Conservation (phyloP, 1,140 invertebrate species). For the Sitobion miscanthi region DNA sequence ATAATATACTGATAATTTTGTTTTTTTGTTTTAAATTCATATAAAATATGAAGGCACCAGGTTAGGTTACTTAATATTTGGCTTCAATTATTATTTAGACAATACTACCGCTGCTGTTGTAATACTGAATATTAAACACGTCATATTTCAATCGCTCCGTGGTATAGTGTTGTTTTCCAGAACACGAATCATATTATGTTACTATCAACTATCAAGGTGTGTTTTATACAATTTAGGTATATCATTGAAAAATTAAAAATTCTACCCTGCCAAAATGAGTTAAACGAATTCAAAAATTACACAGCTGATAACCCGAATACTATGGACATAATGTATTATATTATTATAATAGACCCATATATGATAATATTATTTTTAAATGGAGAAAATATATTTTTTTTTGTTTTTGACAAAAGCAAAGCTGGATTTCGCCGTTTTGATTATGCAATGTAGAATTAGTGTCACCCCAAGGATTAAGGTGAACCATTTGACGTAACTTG, state of each 20-base stretch:
- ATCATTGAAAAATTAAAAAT: no score
- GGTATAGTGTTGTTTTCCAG: neutral
- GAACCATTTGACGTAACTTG: neutral
- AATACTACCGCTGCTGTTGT: no score
- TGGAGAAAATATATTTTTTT: neutral
- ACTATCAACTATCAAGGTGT: no score
- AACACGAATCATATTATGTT: neutral
- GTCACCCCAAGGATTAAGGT: neutral
- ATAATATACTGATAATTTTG: neutral
- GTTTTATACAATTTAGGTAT: neutral
- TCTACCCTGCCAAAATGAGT: neutral
- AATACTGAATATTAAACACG: neutral
- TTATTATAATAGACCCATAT: neutral
- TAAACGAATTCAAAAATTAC: neutral
- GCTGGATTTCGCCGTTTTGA: neutral
- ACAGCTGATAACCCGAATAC: neutral
- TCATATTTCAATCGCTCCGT: neutral
- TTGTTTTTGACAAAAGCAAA: neutral
- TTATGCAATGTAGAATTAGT: neutral
- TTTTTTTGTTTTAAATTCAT: neutral
- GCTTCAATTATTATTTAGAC: neutral
- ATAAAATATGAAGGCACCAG: neutral
- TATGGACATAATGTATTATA: neutral
- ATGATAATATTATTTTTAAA: neutral
- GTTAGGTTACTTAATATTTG: neutral